These are phyloP conservation scores for Nasonia oneida DNA, from an alignment of 2,888 invertebrate genomes.

Conservation along the genomic window DNA sequence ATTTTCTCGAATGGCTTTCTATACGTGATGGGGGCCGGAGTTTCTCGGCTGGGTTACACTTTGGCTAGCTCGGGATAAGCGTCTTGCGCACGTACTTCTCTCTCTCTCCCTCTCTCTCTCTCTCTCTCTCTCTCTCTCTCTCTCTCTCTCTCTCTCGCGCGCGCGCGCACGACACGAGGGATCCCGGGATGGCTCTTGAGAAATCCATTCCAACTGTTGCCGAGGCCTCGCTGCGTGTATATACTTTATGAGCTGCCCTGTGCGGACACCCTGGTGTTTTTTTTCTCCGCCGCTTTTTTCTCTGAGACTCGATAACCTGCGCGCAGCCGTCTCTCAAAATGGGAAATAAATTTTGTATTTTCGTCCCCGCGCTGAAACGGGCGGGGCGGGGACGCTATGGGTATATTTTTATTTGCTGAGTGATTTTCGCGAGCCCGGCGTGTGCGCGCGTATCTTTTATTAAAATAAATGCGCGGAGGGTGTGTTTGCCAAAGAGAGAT, in stretches of 20 bases:
- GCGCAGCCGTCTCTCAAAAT: not conserved
- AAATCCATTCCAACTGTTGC: slow-evolving; percentile 48
- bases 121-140: too few species aligned
- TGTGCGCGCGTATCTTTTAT: not conserved
- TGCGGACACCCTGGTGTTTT: not conserved
- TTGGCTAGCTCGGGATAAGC: not conserved
- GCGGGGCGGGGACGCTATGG: too few species aligned
- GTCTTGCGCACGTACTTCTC: slow-evolving; percentile 8
- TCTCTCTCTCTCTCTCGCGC: too few species aligned
- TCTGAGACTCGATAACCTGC: not conserved
- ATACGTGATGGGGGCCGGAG: slow-evolving; percentile 29
- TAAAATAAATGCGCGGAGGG: not conserved
- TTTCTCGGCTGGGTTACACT: not conserved
- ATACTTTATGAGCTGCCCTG: not conserved
- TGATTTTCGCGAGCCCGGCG: not conserved
- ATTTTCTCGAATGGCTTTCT: slow-evolving; percentile 48
- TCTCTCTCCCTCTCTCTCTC: too few species aligned
- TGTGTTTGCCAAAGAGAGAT: not conserved
- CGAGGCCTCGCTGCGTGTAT: not conserved
- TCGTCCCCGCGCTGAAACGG: not conserved
- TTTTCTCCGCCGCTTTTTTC: not conserved
- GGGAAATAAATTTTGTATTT: slow-evolving; percentile 1
- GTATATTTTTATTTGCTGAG: slow-evolving; percentile 23
- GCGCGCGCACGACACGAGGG: not conserved
- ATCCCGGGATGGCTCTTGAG: slow-evolving; percentile 29